phyloP scores from a whole-genome alignment of 2,113 vertebrate species.

The Patagioenas fasciata region DNA sequence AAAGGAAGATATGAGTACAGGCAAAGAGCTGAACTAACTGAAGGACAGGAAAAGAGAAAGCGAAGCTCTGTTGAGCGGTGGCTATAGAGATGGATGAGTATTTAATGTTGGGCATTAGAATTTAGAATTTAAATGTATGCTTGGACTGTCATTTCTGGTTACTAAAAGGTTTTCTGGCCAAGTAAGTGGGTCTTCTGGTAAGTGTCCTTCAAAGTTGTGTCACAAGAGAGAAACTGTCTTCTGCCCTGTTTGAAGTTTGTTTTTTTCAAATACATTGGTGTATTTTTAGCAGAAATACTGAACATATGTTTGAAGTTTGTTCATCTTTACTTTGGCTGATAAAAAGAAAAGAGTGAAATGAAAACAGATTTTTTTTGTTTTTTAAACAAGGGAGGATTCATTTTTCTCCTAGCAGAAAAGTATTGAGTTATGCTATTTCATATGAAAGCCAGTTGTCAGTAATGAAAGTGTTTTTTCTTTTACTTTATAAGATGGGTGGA shows the following conservation, averaged over 20 bases:
- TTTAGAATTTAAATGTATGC: background rate
- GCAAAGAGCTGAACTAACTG: background rate
- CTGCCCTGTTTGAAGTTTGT: background rate
- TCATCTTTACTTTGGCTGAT: slow-evolving; percentile 10
- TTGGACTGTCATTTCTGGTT: background rate
- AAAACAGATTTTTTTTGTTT: slow-evolving; percentile 3
- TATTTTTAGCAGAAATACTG: slow-evolving; percentile 8
- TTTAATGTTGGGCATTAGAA: background rate
- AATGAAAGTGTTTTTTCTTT: slow-evolving; percentile 33
- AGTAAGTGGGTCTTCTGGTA: background rate
- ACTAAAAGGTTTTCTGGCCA: background rate
- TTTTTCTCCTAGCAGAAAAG: background rate
- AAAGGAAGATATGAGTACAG: background rate
- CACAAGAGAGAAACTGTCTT: background rate
- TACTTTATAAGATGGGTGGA: background rate
- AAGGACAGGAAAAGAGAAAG: background rate
- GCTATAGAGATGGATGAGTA: background rate
- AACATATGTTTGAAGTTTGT: slow-evolving; percentile 7
- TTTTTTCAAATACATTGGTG: background rate
- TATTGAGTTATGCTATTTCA: slow-evolving; percentile 7
- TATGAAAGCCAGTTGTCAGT: background rate
- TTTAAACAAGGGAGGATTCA: background rate
- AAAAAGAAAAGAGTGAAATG: slow-evolving; percentile 14
- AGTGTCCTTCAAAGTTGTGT: background rate
- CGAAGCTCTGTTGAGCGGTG: background rate